These are phyloP conservation scores for Steromphala cineraria DNA, from an alignment of 2,888 invertebrate genomes.

Conservation along the genomic window DNA sequence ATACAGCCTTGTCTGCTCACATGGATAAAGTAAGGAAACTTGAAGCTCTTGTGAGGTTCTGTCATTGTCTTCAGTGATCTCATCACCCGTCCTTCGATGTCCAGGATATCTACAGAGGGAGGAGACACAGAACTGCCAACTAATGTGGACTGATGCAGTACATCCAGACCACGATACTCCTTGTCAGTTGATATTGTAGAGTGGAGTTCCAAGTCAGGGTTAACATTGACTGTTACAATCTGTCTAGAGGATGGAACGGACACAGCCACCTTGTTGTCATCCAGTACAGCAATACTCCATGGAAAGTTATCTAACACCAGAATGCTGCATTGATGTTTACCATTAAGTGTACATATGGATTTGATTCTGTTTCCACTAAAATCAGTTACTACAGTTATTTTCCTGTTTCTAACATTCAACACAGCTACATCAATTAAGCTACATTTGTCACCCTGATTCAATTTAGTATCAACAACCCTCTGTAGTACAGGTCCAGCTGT, in stretches of 20 bases:
- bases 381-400: not conserved
- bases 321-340: not conserved
- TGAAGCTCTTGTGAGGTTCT: not conserved
- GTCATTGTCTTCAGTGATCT: not conserved
- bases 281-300: not conserved
- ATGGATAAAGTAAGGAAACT: not conserved
- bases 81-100: not conserved
- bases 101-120: not conserved
- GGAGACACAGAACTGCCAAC: not conserved
- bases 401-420: not conserved
- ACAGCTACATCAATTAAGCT: not conserved
- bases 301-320: not conserved
- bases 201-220: not conserved
- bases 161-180: not conserved
- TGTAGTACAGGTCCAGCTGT: too few species aligned
- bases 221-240: not conserved
- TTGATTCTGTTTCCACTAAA: not conserved
- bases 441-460: too few species aligned
- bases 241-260: not conserved
- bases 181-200: not conserved
- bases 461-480: too few species aligned
- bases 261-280: not conserved
- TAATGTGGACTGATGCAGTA: not conserved
- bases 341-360: not conserved
- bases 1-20: not conserved